Evolutionary conservation across 2,797 vertebrate species (phyloP), one percentile per base, ranked within the genome.

Genomic region (Cichlasoma orientale): DNA sequence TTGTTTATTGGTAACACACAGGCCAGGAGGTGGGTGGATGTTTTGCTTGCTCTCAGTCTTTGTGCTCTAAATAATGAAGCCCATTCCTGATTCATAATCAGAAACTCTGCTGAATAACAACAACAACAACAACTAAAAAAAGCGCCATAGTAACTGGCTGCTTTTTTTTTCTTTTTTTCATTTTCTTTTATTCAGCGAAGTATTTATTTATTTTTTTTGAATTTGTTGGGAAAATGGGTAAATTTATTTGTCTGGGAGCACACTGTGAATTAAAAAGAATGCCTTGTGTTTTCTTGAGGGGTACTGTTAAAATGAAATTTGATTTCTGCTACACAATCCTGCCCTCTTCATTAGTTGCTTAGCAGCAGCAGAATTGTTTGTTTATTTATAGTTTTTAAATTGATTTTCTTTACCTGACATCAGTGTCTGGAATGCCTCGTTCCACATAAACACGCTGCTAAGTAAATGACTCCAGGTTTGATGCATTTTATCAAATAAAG

Each of bases 291-390:
- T 84, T 70, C 83, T 19, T 63, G 44, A 77, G 72, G 72, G 78
- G 19, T 56, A 25, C 25, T 56, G 33, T 84, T 71, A 50, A 29
- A 80, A 79, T 80, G 11, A 56, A 83, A 75, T 84, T 75, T 61
- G 3, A 36, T 80, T 72, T 61, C 77, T 56, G 1, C 21, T 29
- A 21, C 9, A 80, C 70, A 76, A 72, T 56, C 38, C 31, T 11
- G 18, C 76, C 33, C 55, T 79, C 54, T 72, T 80, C 61, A 88
- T 90, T 78, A 82, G 88, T 92, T 88, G 52, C 91, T 73, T 80
- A 82, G 88, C 88, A 88, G 90, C 89, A 76, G 70, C 13, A 31
- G 38, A 72, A 78, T 21, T 19, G 23, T 47, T 68, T 72, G 21
- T 85, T 86, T 75, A 66, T 82, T 72, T 75, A 54, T 33, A 16